These are phyloP conservation scores for Lordiphosa mommai DNA, from an alignment of 1,140 invertebrate species.

Conservation along the genomic window DNA sequence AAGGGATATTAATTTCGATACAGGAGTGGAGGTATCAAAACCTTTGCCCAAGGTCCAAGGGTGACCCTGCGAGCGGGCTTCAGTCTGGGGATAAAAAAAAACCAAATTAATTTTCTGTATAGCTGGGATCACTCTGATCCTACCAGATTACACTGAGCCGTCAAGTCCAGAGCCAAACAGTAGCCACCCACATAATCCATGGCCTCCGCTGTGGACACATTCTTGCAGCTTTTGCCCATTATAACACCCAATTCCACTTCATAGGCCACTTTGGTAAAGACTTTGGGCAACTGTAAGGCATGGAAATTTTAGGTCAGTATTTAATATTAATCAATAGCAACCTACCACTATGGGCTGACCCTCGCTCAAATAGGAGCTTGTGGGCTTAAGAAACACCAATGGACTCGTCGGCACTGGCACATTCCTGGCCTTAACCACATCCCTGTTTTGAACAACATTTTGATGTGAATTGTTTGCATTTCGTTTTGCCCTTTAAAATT, in stretches of 20 bases:
- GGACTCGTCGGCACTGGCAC: conserved; percentile 84
- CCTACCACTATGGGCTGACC: conserved; percentile 84
- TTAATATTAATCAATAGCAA: conserved; percentile 3
- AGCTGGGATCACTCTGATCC: too few relatives aligned
- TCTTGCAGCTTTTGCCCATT: conserved; percentile 83
- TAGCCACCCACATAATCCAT: conserved; percentile 87
- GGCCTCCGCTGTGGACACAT: conserved; percentile 83
- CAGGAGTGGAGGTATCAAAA: conserved; percentile 90
- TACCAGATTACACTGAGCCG: conserved; percentile 82
- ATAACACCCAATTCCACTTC: conserved; percentile 91
- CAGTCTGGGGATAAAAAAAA: conserved; percentile 78
- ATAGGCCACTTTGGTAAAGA: conserved; percentile 84
- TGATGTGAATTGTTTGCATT: conserved; percentile 2
- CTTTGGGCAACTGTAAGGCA: conserved; percentile 83
- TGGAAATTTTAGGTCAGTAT: neutral
- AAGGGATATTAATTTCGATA: conserved; percentile 85
- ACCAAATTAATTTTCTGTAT: too few relatives aligned
- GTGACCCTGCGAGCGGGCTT: conserved; percentile 84
- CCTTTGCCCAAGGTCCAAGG: conserved; percentile 91
- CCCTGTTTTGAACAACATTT: conserved; percentile 32
- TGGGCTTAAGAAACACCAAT: conserved; percentile 88
- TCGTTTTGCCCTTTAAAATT: conserved; percentile 21
- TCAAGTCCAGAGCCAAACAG: conserved; percentile 88
- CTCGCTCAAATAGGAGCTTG: conserved; percentile 84
- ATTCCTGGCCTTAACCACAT: conserved; percentile 59